phyloP scores from a whole-genome alignment of 2,888 invertebrate genomes.

The Xylota sylvarum region DNA sequence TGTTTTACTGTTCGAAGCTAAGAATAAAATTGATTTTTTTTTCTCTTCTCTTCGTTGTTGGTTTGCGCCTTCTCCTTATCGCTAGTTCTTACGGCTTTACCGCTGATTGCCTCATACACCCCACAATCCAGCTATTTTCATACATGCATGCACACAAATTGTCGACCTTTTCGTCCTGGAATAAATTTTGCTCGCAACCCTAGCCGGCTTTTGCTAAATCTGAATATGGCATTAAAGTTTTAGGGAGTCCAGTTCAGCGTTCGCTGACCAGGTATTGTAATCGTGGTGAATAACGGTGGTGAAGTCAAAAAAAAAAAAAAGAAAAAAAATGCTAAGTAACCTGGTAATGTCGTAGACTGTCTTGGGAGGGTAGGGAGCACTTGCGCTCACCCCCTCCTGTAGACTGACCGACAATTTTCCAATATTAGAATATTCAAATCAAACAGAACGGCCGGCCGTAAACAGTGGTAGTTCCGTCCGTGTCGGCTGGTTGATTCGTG shows the following conservation, averaged over 20 bases:
- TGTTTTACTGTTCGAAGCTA: conserved; percentile 40
- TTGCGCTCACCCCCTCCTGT: conserved; percentile 42
- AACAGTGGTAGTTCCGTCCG: conserved; percentile 70
- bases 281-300: conserved; percentile 62
- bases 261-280: conserved; percentile 51
- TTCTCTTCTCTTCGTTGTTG: conserved; percentile 12
- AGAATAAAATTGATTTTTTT: conserved; percentile 73
- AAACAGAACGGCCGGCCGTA: conserved; percentile 74
- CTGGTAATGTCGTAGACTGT: conserved; percentile 53
- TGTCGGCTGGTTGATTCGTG: conserved; percentile 50
- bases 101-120: conserved; percentile 12
- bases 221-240: conserved; percentile 40
- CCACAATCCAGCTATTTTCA: conserved; percentile 56
- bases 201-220: conserved; percentile 43
- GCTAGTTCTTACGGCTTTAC: conserved; percentile 5
- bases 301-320: conserved; percentile 22
- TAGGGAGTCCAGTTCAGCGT: conserved; percentile 30
- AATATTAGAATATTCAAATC: conserved; percentile 79
- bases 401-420: conserved; percentile 78
- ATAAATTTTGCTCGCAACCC: conserved; percentile 58
- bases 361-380: conserved; percentile 17
- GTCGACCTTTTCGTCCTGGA: conserved; percentile 75
- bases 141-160: conserved; percentile 72
- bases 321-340: background rate
- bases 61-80: conserved; percentile 1